These are phyloP conservation scores for Imbricaverruca yamaguchii DNA, from an alignment of 2,888 invertebrate genomes.

Conservation along the genomic window DNA sequence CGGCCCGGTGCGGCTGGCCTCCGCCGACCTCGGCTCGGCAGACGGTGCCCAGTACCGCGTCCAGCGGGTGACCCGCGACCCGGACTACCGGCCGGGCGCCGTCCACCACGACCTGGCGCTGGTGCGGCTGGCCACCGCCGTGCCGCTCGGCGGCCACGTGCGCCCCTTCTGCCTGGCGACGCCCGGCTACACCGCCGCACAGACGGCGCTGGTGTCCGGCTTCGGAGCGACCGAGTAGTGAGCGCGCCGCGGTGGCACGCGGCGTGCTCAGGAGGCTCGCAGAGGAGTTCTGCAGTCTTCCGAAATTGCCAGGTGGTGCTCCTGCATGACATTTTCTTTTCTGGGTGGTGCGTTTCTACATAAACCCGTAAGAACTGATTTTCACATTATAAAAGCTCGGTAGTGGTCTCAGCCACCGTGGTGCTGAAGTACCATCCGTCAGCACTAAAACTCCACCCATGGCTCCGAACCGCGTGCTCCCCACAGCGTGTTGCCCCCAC, in stretches of 20 bases:
- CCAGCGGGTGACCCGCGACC: not conserved
- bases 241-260: not conserved
- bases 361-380: no score
- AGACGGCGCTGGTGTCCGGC: not conserved
- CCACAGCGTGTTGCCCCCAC: no score
- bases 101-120: conserved; percentile 8
- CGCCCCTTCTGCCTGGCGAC: not conserved
- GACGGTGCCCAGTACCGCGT: not conserved
- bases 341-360: no score
- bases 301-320: no score
- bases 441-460: no score
- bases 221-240: not conserved
- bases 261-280: not conserved
- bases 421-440: no score
- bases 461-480: no score
- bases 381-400: no score
- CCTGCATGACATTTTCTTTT: no score
- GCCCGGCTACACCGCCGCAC: not conserved
- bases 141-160: not conserved
- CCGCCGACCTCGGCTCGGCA: not conserved
- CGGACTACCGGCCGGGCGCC: not conserved
- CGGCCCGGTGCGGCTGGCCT: not conserved
- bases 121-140: not conserved
- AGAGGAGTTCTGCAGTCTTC: no score
- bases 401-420: no score